Conservation (phyloP, 2,888 invertebrate species). For the Sinelater perroti region DNA sequence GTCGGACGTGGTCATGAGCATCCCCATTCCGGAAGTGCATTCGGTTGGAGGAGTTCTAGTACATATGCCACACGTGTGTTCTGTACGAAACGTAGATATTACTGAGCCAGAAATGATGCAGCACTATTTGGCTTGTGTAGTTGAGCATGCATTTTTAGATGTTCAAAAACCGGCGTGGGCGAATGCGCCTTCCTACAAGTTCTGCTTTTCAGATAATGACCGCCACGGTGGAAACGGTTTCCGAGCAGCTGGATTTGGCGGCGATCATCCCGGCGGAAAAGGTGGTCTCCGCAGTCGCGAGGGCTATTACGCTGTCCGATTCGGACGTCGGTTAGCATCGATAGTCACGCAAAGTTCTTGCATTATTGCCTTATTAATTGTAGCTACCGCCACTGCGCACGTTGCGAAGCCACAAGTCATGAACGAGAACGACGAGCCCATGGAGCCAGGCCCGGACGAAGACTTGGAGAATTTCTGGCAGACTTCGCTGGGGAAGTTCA, state of each 20-base stretch:
- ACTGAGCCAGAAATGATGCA: constrained; percentile 28
- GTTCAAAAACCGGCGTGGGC: constrained; percentile 16
- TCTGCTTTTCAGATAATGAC: constrained; percentile 81
- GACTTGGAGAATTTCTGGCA: constrained; percentile 90
- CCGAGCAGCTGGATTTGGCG: constrained; percentile 89
- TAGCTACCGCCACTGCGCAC: constrained; percentile 69
- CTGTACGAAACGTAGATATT: constrained; percentile 60
- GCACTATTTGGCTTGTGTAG: constrained; percentile 36
- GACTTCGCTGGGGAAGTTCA: constrained; percentile 91
- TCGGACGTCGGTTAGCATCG: constrained; percentile 80
- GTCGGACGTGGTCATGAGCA: constrained; percentile 69
- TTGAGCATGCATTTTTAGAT: constrained; percentile 30
- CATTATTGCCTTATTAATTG: constrained; percentile 26
- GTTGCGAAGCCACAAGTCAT: constrained; percentile 80
- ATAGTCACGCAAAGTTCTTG: neutral
- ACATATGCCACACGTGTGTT: constrained; percentile 91
- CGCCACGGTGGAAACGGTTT: constrained; percentile 93
- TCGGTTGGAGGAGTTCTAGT: constrained; percentile 87
- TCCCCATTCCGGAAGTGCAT: constrained; percentile 76
- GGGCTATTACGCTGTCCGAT: constrained; percentile 88
- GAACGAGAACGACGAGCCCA: constrained; percentile 77
- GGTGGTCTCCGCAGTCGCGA: constrained; percentile 81
- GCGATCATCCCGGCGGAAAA: constrained; percentile 82
- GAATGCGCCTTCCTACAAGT: constrained; percentile 4
- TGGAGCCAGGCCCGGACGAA: constrained; percentile 75